phyloP scores from a whole-genome alignment of 2,113 vertebrate genomes.

The Tragulus kanchil region DNA sequence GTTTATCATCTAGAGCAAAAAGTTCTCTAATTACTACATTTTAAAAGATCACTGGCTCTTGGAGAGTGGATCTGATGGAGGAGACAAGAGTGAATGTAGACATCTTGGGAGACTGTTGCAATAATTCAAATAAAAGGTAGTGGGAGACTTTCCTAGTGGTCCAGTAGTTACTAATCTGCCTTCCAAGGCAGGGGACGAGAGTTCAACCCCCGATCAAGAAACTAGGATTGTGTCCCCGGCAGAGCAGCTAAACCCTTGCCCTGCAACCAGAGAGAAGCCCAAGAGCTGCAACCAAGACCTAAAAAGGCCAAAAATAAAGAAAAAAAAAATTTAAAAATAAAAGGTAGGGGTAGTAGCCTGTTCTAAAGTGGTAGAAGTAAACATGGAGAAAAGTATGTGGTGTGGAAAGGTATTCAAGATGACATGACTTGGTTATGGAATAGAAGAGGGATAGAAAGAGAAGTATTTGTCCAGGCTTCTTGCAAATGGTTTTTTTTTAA shows the following conservation, averaged over 20 bases:
- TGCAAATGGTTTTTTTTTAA: neutral
- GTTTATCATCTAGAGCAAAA: slow-evolving; percentile 27
- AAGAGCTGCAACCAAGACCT: no score
- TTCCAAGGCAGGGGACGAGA: no score
- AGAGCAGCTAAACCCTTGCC: no score
- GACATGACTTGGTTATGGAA: neutral
- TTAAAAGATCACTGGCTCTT: neutral
- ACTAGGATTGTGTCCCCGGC: no score
- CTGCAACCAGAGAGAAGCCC: no score
- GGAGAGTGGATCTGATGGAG: neutral
- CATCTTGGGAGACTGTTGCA: neutral
- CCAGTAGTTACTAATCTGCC: no score
- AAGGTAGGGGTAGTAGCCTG: neutral
- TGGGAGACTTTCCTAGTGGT: no score
- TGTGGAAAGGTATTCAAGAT: slow-evolving; percentile 21
- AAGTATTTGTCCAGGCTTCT: neutral
- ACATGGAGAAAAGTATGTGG: neutral
- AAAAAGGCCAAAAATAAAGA: no score
- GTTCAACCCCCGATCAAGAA: no score
- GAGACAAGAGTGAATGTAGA: neutral
- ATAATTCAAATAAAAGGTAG: neutral
- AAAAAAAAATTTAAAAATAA: neutral
- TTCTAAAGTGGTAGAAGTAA: neutral
- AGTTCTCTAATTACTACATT: neutral
- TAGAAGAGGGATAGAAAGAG: neutral